These are phyloP conservation scores for Percopsis transmontana DNA, from an alignment of 2,113 vertebrate genomes.

Conservation along the genomic window DNA sequence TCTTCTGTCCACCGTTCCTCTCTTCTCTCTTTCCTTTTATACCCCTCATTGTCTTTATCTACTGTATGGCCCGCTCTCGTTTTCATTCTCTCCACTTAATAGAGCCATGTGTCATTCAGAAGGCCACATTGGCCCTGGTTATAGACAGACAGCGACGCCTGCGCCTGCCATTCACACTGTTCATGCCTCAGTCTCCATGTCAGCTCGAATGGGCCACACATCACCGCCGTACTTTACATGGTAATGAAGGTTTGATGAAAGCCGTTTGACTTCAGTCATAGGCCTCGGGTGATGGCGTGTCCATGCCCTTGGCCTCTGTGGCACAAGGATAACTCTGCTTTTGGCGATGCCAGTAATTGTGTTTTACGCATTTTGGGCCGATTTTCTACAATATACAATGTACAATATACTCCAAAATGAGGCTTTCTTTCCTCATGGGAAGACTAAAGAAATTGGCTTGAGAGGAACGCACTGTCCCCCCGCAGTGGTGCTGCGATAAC, in stretches of 20 bases:
- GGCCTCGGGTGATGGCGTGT: slow-evolving; percentile 45
- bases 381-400: slow-evolving; percentile 29
- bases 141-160: slow-evolving; percentile 48
- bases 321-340: slow-evolving; percentile 35
- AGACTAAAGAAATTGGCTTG: slow-evolving; percentile 40
- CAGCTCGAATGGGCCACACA: slow-evolving; percentile 49
- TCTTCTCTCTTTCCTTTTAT: not conserved
- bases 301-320: slow-evolving; percentile 46
- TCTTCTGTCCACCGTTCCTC: slow-evolving; percentile 8
- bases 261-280: not conserved
- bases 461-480: slow-evolving; percentile 28
- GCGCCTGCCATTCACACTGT: slow-evolving; percentile 43
- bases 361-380: too few species aligned
- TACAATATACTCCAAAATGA: slow-evolving; percentile 10
- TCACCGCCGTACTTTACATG: slow-evolving; percentile 65
- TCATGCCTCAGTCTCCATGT: slow-evolving; percentile 15
- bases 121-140: slow-evolving; percentile 70
- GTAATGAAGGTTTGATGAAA: slow-evolving; percentile 52
- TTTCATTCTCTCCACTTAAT: slow-evolving; percentile 56
- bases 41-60: not conserved
- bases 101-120: slow-evolving; percentile 71
- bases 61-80: not conserved
- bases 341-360: not conserved
- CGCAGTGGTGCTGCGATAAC: slow-evolving; percentile 39
- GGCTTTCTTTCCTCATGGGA: slow-evolving; percentile 22